Evolutionary conservation across 2,888 invertebrate species (phyloP), one percentile per base, ranked within the genome.

Genomic region (Athalia rosae): DNA sequence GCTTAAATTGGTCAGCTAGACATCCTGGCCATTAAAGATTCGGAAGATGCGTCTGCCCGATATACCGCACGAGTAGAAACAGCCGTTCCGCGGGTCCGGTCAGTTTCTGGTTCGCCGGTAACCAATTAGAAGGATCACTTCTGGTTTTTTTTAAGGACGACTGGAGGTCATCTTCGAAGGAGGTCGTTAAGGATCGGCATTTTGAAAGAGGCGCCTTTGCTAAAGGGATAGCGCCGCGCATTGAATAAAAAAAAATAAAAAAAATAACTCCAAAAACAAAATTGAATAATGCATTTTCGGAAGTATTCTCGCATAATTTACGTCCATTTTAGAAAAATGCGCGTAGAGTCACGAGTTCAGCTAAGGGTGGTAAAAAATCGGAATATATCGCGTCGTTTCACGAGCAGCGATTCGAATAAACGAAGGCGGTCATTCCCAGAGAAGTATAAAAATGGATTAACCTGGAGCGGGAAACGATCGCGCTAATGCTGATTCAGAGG

Each of bases 1-100:
- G 80, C 80, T 82, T 87, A 87, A 87, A 87, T 87, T 87, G 84
- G 86, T 83, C 83, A 84, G 81, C 78, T 80, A 53, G 77, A 66
- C 77, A 74, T 77, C 74, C 79, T 28, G 81, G 80, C 82, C 84
- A 84, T 85, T 85, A 85, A 83, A 83, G 82, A 80, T 80, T 81
- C 81, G 79, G 76, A 79, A 86, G 87, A 87, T 87, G 81, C 82
- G 83, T 77, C 81, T 80, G 82, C 83, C 79, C 86, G 87, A 87
- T 87, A 87, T 82, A 83, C 83, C 77, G 80, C 79, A 80, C 79
- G 81, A 78, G 78, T 45, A 43, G 45, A 9, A 43, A 71, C 53
- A 58, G 43, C 71, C n/a, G 56, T 69, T 45, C 69, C 43, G 28
- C 56, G 28, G 58, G 4, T 73, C 61, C 15, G 61, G 74, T 48